Evolutionary conservation across 2,888 invertebrate species (phyloP).

Genomic region (Sabellastarte sp.): DNA sequence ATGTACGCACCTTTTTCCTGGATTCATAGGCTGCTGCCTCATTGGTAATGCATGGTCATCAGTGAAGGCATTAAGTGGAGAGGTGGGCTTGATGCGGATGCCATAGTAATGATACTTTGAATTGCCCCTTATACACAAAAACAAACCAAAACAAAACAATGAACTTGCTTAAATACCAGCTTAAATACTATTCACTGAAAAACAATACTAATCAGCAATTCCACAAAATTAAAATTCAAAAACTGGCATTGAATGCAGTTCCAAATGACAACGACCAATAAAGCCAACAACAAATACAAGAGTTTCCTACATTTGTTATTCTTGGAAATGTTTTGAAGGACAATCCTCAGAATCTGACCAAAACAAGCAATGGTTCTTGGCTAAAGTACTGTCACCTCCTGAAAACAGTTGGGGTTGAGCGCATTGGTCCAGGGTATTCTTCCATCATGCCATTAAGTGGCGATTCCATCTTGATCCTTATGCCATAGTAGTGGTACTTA

Average conservation of each 20-base stretch:
- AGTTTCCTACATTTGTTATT: no score
- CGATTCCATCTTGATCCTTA: constrained; percentile 87
- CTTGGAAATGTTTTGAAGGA: no score
- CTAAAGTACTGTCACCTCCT: no score
- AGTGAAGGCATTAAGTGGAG: constrained; percentile 65
- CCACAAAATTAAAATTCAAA: constrained; percentile 4
- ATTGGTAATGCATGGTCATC: constrained; percentile 60
- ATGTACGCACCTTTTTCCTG: constrained; percentile 56
- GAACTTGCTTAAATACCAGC: no score
- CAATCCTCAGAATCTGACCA: no score
- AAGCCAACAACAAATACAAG: no score
- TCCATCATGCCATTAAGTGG: constrained; percentile 64
- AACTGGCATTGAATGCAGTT: neutral
- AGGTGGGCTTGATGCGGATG: constrained; percentile 91
- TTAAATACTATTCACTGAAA: no score
- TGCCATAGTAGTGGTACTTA: constrained; percentile 99
- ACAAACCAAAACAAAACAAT: neutral
- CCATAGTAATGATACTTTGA: constrained; percentile 99
- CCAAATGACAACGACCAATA: no score
- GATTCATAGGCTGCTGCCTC: constrained; percentile 57
- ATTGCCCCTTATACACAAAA: constrained; percentile 71
- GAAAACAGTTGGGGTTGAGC: no score
- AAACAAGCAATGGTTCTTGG: no score
- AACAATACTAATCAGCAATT: no score
- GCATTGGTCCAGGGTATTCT: constrained; percentile 59